Evolutionary conservation across 2,797 vertebrate species (phyloP), one percentile per base, ranked within the genome.

Genomic region (Myotis vivesi): DNA sequence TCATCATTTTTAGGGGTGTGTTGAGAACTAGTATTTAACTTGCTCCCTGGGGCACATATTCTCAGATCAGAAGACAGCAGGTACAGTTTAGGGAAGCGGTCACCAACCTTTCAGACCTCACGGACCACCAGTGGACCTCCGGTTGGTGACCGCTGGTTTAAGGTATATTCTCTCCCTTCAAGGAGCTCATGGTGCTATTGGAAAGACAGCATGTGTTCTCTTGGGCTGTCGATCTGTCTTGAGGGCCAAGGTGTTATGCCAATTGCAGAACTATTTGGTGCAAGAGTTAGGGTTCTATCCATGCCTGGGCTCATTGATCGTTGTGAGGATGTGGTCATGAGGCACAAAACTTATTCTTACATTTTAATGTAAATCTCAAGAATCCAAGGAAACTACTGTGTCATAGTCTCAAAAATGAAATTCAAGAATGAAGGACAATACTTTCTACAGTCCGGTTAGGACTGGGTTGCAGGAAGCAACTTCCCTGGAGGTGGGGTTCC

Each of bases 321-420:
- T 4, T 49, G 53, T 55, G 55, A 92, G 38, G 33, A 38, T 13
- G 3, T 36, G 25, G 80, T 87, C 19, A 20, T 2, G 17, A 59
- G n/a, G 3, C 23, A 46, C 20, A 72, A 80, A 71, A 75, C 30
- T 38, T 72, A 22, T 16, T 64, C 79, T 87, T 87, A 59, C 19
- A 0, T n/a, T 76, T 85, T 55, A 28, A 76, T 92, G 55, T 36
- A 49, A 49, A 73, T 69, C 85, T 90, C 22, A 79, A 57, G 57
- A 85, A 88, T 59, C 5, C 64, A 79, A 38, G 41, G 75, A 92
- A 92, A 82, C 20, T 15, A 66, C 25, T 81, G 57, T 69, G 41
- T 53, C 51, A 83, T 73, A 28, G 57, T 62, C 51, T 91, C 44
- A 75, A 71, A 82, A 92, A 59, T 59, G 64, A 71, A 91, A 92